phyloP scores from a whole-genome alignment of 2,888 invertebrate genomes.

The Heliconius ismenius region DNA sequence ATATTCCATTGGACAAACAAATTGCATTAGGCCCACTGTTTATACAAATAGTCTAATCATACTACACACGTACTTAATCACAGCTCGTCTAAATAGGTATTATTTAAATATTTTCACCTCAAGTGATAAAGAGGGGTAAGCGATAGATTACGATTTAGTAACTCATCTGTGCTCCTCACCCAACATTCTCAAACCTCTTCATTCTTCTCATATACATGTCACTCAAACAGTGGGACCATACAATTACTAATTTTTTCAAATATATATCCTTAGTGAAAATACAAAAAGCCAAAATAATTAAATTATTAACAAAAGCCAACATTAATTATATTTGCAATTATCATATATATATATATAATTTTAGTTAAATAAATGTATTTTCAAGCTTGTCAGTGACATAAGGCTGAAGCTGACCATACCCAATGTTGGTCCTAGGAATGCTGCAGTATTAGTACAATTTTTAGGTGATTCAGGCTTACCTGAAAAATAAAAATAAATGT shows the following conservation, averaged over 20 bases:
- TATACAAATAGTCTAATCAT: constrained; percentile 22
- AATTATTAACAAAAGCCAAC: constrained; percentile 36
- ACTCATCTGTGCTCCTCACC: constrained; percentile 3
- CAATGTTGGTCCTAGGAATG: constrained; percentile 49
- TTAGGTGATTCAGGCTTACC: constrained; percentile 70
- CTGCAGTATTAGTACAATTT: constrained; percentile 69
- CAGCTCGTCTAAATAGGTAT: constrained; percentile 11
- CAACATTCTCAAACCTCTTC: neutral
- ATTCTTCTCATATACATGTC: constrained; percentile 11
- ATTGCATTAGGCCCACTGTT: constrained; percentile 40
- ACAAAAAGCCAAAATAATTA: constrained; percentile 39
- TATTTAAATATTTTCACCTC: neutral
- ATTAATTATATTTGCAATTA: constrained; percentile 24
- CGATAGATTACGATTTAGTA: constrained; percentile 24
- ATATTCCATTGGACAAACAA: constrained; percentile 66
- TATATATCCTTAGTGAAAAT: constrained; percentile 28
- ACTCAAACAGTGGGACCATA: constrained; percentile 34
- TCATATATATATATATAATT: constrained; percentile 44
- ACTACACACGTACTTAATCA: constrained; percentile 23
- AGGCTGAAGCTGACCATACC: constrained; percentile 43
- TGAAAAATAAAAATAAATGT: constrained; percentile 51
- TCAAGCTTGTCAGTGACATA: constrained; percentile 44
- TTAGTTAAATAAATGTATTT: constrained; percentile 60
- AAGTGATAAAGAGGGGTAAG: neutral
- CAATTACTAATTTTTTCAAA: constrained; percentile 24